Conservation (phyloP, 2,113 vertebrate species). For the Oreotrochilus melanogaster region DNA sequence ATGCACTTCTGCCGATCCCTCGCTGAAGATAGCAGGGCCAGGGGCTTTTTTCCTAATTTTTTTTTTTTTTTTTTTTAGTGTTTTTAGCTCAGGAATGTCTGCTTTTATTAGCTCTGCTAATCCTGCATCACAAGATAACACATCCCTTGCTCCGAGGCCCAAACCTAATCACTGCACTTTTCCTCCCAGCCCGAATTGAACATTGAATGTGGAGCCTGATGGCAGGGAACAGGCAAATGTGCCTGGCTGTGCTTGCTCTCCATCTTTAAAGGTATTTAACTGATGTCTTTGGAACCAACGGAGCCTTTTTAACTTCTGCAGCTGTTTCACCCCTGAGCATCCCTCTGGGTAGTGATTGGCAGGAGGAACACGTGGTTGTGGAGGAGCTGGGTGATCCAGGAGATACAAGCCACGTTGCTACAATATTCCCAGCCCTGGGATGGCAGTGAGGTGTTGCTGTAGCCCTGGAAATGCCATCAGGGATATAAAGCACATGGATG, state of each 20-base stretch:
- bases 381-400: not conserved
- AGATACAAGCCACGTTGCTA: fast-evolving
- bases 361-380: not conserved
- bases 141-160: not conserved
- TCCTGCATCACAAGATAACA: not conserved
- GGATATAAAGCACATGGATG: not conserved
- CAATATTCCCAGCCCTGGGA: fast-evolving
- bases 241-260: fast-evolving
- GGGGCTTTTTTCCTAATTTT: not conserved
- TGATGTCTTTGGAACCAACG: not conserved
- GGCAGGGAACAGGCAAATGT: fast-evolving
- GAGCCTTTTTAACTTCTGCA: not conserved
- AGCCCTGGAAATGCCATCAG: not conserved
- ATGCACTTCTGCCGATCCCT: not conserved
- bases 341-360: not conserved
- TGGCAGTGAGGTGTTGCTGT: not conserved
- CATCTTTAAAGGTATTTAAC: not conserved
- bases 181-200: not conserved
- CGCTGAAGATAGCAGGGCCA: not conserved
- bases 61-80: not conserved
- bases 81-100: slow-evolving; percentile 14
- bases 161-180: not conserved
- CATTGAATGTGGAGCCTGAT: fast-evolving
- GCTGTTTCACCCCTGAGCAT: fast-evolving
- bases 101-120: slow-evolving; percentile 18